A percentile compares a stretch with the other conserved stretches of the same genome.
Conservation (phyloP, 1,140 invertebrate species). For the Euborellia annulipes region DNA sequence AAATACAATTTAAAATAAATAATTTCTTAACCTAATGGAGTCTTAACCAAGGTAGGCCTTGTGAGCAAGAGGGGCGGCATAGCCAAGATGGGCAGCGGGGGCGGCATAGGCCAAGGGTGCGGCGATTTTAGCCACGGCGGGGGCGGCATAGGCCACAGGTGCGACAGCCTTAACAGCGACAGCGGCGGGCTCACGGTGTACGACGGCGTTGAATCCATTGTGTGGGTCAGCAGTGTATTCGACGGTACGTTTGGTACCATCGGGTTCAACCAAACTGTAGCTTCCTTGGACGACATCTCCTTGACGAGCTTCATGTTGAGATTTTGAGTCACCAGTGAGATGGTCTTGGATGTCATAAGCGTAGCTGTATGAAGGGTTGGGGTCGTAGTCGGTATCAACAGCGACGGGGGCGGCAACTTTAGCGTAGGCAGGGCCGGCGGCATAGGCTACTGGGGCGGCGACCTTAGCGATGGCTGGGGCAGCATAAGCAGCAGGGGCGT, state of each 20-base stretch:
- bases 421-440: slow-evolving; percentile 25
- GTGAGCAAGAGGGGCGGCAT: neutral
- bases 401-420: slow-evolving; percentile 19
- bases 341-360: slow-evolving; percentile 34
- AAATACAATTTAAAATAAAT: too few relatives aligned
- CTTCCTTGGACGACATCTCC: slow-evolving; percentile 25
- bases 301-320: slow-evolving; percentile 30
- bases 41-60: too few relatives aligned
- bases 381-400: slow-evolving; percentile 26
- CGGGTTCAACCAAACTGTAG: slow-evolving; percentile 27
- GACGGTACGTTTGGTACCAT: slow-evolving; percentile 40
- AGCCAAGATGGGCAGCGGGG: neutral
- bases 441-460: slow-evolving; percentile 26
- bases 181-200: slow-evolving; percentile 30
- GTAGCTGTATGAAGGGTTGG: slow-evolving; percentile 36
- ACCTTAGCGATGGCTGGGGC: slow-evolving; percentile 14
- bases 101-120: slow-evolving; percentile 4
- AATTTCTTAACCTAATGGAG: too few relatives aligned
- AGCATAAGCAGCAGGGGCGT: slow-evolving; percentile 5
- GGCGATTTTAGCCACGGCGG: neutral
- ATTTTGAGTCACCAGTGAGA: slow-evolving; percentile 36
- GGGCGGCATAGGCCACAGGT: slow-evolving; percentile 19
- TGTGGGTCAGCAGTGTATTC: slow-evolving; percentile 39
- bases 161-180: slow-evolving; percentile 24
- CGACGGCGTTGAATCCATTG: slow-evolving; percentile 28